Conservation (phyloP, 2,888 invertebrate genomes). For the Lysandra bellargus region DNA sequence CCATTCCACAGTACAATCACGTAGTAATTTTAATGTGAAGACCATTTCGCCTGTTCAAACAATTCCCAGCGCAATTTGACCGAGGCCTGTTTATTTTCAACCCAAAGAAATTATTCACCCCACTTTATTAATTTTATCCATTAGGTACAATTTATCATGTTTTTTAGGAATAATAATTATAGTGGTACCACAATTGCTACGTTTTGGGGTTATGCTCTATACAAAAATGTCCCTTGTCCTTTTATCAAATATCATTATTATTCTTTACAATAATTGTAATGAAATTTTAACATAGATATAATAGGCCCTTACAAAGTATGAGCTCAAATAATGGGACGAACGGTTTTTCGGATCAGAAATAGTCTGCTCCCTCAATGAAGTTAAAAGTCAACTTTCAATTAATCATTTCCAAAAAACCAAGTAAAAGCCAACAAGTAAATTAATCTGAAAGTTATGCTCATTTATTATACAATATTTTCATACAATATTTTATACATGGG, state of each 20-base stretch:
- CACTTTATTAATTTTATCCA: neutral
- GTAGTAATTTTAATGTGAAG: conserved; percentile 6
- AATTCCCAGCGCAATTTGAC: conserved; percentile 2
- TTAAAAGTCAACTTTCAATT: too few relatives aligned
- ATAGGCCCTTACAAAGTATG: too few relatives aligned
- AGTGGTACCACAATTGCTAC: too few relatives aligned
- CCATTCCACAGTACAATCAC: neutral
- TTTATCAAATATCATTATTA: too few relatives aligned
- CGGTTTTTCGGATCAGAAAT: too few relatives aligned
- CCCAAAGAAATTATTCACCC: neutral
- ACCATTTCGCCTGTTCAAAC: conserved; percentile 3
- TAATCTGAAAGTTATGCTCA: neutral
- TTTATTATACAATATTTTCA: neutral
- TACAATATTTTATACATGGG: neutral
- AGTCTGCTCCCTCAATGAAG: too few relatives aligned
- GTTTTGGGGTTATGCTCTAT: too few relatives aligned
- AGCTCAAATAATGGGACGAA: too few relatives aligned
- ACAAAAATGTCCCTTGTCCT: too few relatives aligned
- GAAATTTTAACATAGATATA: too few relatives aligned
- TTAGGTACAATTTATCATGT: neutral
- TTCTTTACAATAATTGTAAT: too few relatives aligned
- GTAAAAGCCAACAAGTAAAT: neutral
- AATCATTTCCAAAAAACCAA: neutral
- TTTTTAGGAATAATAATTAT: neutral
- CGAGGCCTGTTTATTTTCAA: neutral